Evolutionary conservation across 2,888 invertebrate genomes (phyloP).

Genomic region (Sphaerophoria rueppellii): DNA sequence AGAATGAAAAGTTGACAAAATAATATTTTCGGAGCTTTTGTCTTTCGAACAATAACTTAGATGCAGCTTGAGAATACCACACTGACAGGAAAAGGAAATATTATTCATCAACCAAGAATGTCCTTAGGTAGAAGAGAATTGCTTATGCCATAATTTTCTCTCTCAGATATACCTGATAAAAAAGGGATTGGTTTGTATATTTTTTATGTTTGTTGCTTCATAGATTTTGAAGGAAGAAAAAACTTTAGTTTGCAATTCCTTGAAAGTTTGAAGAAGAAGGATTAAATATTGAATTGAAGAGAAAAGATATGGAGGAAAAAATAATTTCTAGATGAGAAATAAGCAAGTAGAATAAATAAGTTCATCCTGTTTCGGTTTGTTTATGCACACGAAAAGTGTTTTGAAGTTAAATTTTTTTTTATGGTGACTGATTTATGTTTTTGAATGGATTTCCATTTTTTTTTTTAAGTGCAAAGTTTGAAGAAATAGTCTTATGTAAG

Average conservation of each 20-base stretch:
- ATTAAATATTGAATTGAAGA: conserved; percentile 45
- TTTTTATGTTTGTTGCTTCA: background rate
- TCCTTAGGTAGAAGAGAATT: conserved; percentile 58
- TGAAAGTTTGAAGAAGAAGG: conserved; percentile 60
- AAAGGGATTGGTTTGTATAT: conserved; percentile 25
- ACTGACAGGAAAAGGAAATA: conserved; percentile 24
- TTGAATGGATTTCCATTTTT: conserved; percentile 28
- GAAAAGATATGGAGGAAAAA: background rate
- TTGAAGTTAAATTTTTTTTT: conserved; percentile 43
- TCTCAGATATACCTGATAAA: conserved; percentile 25
- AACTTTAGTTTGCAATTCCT: conserved; percentile 49
- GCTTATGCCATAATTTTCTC: conserved; percentile 55
- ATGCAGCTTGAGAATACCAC: too few species aligned
- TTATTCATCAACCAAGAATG: conserved; percentile 66
- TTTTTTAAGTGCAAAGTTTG: background rate
- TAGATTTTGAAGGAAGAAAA: conserved; percentile 55
- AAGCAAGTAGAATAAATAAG: conserved; percentile 37
- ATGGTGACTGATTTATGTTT: conserved; percentile 67
- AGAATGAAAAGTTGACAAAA: background rate
- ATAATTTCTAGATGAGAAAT: conserved; percentile 5
- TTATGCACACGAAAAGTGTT: conserved; percentile 44
- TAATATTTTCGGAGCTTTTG: conserved; percentile 1
- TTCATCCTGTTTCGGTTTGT: conserved; percentile 62
- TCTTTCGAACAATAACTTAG: background rate
- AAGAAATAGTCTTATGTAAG: too few species aligned